Evolutionary conservation across 2,113 vertebrate species (phyloP).

Genomic region (Rattus norvegicus): GRCr8 NC_086029.1:80163501-80164000

Average conservation of each 20-base stretch:
- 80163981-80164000: neutral
- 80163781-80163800: neutral
- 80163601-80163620: neutral
- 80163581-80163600: neutral
- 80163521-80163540: neutral
- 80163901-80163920: neutral
- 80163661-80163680: neutral
- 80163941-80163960: too few relatives aligned
- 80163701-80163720: neutral
- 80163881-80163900: neutral
- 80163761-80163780: neutral
- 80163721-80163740: neutral
- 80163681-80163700: neutral
- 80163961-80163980: too few relatives aligned
- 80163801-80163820: neutral
- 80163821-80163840: neutral
- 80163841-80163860: neutral
- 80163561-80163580: conserved; percentile 15
- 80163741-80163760: neutral
- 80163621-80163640: neutral
- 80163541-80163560: neutral
- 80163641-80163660: neutral
- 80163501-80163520: neutral
- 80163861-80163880: neutral
- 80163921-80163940: neutral